phyloP scores from a whole-genome alignment of 2,113 vertebrate genomes.

The Oncorhynchus mykiss region DNA sequence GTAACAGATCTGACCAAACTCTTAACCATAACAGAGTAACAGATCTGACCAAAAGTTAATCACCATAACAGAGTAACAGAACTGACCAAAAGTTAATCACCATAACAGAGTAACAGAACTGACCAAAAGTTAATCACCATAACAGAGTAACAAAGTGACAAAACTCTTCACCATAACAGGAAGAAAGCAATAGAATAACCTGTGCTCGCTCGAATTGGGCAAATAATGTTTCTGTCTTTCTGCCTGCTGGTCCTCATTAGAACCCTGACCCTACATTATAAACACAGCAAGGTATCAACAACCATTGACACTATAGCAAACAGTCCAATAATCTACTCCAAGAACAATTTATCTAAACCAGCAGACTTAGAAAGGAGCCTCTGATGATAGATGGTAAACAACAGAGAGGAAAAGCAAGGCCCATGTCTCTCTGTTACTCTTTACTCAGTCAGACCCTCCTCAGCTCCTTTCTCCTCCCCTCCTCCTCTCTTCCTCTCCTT shows the following conservation, averaged over 20 bases:
- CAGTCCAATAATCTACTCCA: neutral
- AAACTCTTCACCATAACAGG: too few species aligned
- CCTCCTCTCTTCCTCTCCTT: neutral
- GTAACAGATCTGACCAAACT: too few species aligned
- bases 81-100: too few species aligned
- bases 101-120: too few species aligned
- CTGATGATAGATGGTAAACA: conserved; percentile 11
- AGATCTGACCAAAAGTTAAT: too few species aligned
- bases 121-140: too few species aligned
- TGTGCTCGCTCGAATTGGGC: too few species aligned
- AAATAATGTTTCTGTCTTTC: neutral
- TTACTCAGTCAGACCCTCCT: neutral
- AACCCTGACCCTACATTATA: neutral
- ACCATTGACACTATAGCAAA: neutral
- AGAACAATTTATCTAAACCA: neutral
- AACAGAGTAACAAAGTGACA: too few species aligned
- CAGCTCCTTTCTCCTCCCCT: neutral
- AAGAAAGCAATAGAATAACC: too few species aligned
- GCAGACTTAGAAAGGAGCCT: neutral
- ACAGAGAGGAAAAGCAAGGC: neutral
- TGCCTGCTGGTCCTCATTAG: neutral
- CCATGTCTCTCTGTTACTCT: neutral
- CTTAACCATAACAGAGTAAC: too few species aligned
- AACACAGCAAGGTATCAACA: conserved; percentile 2
- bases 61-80: too few species aligned